Evolutionary conservation across 1,140 invertebrate species (phyloP), one percentile per base, ranked within the genome.

Genomic region (Zaprionus capensis): DNA sequence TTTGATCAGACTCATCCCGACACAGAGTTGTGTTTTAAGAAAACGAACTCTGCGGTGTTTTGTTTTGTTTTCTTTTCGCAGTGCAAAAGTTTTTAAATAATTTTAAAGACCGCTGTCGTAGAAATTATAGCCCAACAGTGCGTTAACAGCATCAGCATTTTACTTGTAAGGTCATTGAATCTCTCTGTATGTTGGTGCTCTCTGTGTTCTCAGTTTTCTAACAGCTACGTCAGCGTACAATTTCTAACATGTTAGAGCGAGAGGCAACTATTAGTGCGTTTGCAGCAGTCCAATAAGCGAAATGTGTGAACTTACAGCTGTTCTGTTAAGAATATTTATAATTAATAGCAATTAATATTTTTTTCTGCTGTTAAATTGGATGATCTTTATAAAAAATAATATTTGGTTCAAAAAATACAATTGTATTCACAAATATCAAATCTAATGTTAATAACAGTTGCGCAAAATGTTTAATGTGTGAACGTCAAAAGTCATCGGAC

Each of bases 401-500:
- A 17, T 17, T 49, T 51, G 20, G 5, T n/a, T 49, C 20, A 26
- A 11, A 34, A 6, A 22, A 14, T 14, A 58, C 15, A 17, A 46
- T 46, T 44, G 7, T 6, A 44, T n/a, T 46, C 14, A 46, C 2
- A 17, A 15, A n/a, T 7, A 46, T 46, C 2, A 6, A 20, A 51
- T 2, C 4, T 17, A 12, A 51, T 51, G 46, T 55, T 61, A 34
- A 24, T 65, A 65, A 65, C 34, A 63, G 44, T 51, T 34, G 15
- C 34, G 7, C 24, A 38, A 53, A 53, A 64, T 53, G 49, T 64
- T 24, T 38, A 64, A 3, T 26, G 11, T 56, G 51, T 66, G 53
- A 66, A 66, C 9, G 64, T 4, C 62, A 53, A 64, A 66, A 56
- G 9, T 38, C 55, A 57, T 69, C 66, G 66, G 28, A 69, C 41